Conservation (phyloP, 2,888 invertebrate species). For the Caenorhabditis zanzibari region DNA sequence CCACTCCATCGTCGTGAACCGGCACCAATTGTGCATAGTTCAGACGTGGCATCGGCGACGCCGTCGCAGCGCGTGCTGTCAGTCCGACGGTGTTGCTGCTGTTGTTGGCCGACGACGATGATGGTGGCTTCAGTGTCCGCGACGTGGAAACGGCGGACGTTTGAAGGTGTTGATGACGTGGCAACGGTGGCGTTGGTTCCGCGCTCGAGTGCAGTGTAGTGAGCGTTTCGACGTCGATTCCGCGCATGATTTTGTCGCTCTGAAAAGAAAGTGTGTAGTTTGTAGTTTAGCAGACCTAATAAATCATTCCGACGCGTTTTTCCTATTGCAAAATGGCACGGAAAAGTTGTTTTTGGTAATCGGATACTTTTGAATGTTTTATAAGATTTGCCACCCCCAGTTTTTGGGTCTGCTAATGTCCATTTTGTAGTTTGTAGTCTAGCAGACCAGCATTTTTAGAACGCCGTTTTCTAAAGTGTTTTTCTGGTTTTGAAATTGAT, state of each 20-base stretch:
- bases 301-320: not conserved
- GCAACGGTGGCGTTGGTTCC: conserved; percentile 33
- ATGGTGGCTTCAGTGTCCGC: conserved; percentile 11
- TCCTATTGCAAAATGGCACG: too few relatives aligned
- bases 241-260: conserved; percentile 63
- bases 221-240: conserved; percentile 55
- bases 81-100: not conserved
- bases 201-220: conserved; percentile 24
- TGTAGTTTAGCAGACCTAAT: not conserved
- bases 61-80: conserved; percentile 42
- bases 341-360: not conserved
- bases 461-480: not conserved
- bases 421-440: conserved; percentile 6
- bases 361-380: not conserved
- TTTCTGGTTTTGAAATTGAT: not conserved
- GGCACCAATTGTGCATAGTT: conserved; percentile 63
- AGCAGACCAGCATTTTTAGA: not conserved
- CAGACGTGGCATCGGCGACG: conserved; percentile 47
- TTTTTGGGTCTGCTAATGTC: conserved; percentile 1
- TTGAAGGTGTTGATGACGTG: conserved; percentile 44
- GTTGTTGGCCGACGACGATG: too few relatives aligned
- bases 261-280: conserved; percentile 11
- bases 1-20: conserved; percentile 40
- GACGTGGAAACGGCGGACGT: conserved; percentile 1
- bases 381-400: not conserved